These are phyloP conservation scores for Actinostola sp. DNA, from an alignment of 92 coral and sea anemone genomes.

Conservation along the genomic window DNA sequence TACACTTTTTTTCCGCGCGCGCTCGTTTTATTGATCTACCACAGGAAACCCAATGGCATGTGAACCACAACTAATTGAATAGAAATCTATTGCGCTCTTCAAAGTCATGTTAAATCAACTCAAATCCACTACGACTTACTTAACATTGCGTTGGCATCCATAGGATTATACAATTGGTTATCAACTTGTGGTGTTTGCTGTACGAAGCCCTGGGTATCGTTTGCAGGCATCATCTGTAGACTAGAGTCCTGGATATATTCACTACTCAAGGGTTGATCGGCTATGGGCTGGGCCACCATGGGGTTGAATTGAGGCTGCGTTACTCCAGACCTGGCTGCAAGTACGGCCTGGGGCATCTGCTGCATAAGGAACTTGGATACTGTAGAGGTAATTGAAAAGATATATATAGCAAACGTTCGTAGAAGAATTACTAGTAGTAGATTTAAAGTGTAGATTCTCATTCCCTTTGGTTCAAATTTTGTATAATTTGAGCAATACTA, in stretches of 20 bases:
- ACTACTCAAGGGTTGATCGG: neutral
- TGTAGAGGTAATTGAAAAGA: too few relatives aligned
- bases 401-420: too few relatives aligned
- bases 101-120: neutral
- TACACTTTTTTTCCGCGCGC: too few relatives aligned
- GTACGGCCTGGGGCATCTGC: conserved; percentile 13
- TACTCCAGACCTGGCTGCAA: conserved; percentile 22
- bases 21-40: too few relatives aligned
- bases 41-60: too few relatives aligned
- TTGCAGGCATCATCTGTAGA: conserved; percentile 15
- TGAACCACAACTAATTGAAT: too few relatives aligned
- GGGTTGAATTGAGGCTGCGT: conserved; percentile 10
- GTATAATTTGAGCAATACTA: too few relatives aligned
- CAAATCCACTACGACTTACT: neutral
- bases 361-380: conserved; percentile 12
- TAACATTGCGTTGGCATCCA: conserved; percentile 15
- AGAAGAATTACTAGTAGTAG: too few relatives aligned
- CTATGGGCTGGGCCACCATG: conserved; percentile 1
- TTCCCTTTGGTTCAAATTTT: too few relatives aligned
- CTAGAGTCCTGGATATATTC: conserved; percentile 9
- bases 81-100: too few relatives aligned
- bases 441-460: too few relatives aligned
- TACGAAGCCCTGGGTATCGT: conserved; percentile 37
- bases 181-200: conserved; percentile 49
- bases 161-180: conserved; percentile 23